Conservation (phyloP, 2,113 vertebrate genomes). For the Engraulis encrasicolus region DNA sequence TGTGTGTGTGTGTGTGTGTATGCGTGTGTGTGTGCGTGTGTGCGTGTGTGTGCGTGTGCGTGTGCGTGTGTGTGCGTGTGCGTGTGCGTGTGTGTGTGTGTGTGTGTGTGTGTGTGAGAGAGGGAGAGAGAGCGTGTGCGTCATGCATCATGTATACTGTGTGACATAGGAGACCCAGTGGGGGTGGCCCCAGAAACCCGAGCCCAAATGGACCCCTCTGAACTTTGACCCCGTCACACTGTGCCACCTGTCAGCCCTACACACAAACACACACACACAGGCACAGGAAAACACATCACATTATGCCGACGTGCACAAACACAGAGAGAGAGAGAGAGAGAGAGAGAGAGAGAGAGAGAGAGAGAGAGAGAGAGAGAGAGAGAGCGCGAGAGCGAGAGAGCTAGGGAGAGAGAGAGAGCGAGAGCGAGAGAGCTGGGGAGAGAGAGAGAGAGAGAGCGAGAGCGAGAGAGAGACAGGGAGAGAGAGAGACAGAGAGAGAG, state of each 20-base stretch:
- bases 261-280: not conserved
- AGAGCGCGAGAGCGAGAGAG: too few species aligned
- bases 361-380: too few species aligned
- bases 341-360: too few species aligned
- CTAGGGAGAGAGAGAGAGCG: too few species aligned
- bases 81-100: not conserved
- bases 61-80: slow-evolving; percentile 1
- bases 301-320: not conserved
- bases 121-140: not conserved
- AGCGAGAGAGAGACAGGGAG: too few species aligned
- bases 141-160: slow-evolving; percentile 49
- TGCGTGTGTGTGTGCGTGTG: not conserved
- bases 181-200: slow-evolving; percentile 52
- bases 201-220: slow-evolving; percentile 64
- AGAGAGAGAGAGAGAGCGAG: too few species aligned
- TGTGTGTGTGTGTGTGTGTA: not conserved
- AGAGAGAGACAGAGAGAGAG: too few species aligned
- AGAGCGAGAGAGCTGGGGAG: too few species aligned
- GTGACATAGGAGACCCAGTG: slow-evolving; percentile 51
- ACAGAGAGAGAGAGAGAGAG: too few species aligned
- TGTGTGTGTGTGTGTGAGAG: not conserved
- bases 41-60: not conserved
- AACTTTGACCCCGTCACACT: slow-evolving; percentile 62
- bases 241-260: slow-evolving; percentile 48
- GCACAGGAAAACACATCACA: not conserved